Percentiles rank a stretch among this genome's conserved stretches.
These are phyloP conservation scores for Ectemnius cavifrons DNA, from an alignment of 2,888 invertebrate species.

Conservation along the genomic window DNA sequence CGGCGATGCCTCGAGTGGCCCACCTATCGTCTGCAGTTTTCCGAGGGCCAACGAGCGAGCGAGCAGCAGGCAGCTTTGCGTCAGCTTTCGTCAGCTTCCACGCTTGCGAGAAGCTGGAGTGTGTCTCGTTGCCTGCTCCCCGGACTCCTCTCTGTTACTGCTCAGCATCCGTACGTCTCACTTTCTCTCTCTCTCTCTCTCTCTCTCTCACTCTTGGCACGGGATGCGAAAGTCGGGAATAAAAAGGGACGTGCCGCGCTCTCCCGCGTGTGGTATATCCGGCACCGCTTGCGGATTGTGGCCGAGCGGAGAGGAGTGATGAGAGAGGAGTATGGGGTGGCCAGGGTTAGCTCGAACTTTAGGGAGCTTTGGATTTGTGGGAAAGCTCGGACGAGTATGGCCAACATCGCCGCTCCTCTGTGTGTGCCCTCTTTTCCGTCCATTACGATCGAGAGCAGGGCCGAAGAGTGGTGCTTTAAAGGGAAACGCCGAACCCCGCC, in stretches of 20 bases:
- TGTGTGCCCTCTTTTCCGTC: slow-evolving; percentile 39
- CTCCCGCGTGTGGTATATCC: background rate
- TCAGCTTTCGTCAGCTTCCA: slow-evolving; percentile 53
- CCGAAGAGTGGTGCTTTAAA: slow-evolving; percentile 52
- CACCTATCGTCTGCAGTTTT: slow-evolving; percentile 23
- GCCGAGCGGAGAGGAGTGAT: slow-evolving; percentile 14
- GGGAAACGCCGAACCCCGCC: slow-evolving; percentile 50
- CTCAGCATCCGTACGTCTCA: too few species aligned
- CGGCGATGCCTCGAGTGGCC: background rate
- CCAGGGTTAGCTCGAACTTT: background rate
- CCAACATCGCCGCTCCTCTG: slow-evolving; percentile 29
- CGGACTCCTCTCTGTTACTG: too few species aligned
- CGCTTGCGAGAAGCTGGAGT: slow-evolving; percentile 20
- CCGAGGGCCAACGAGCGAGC: background rate
- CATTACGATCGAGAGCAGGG: slow-evolving; percentile 52
- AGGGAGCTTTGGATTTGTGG: slow-evolving; percentile 50
- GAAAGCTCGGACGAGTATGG: slow-evolving; percentile 49
- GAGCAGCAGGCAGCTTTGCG: slow-evolving; percentile 35
- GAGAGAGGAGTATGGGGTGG: slow-evolving; percentile 30
- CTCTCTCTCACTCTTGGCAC: slow-evolving; percentile 23
- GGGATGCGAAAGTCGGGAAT: slow-evolving; percentile 55
- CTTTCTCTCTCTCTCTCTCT: too few species aligned
- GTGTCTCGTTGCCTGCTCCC: slow-evolving; percentile 19
- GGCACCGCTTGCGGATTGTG: slow-evolving; percentile 1
- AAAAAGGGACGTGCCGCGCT: slow-evolving; percentile 58